These are phyloP conservation scores for Sardina pilchardus DNA, from an alignment of 2,113 vertebrate genomes.

Conservation along the genomic window DNA sequence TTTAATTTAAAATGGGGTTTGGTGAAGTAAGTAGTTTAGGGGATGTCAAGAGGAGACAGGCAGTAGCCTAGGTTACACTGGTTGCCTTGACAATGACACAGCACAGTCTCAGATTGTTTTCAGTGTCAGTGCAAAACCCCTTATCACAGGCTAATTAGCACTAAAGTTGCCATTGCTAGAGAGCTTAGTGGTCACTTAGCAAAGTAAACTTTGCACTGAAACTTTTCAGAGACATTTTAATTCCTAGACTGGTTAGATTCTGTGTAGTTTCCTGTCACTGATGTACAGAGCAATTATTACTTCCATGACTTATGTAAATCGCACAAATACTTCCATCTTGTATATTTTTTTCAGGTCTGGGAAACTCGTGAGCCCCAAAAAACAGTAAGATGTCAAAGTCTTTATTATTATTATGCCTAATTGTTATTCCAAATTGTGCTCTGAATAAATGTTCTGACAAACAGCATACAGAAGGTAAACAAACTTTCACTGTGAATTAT, in stretches of 20 bases:
- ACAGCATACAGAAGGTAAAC: neutral
- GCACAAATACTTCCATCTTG: neutral
- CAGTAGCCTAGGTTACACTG: neutral
- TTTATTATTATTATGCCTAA: neutral
- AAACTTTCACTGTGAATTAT: neutral
- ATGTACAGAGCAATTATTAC: neutral
- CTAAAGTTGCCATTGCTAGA: neutral
- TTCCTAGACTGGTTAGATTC: neutral
- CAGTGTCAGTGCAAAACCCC: neutral
- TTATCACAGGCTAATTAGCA: neutral
- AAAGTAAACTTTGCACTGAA: neutral
- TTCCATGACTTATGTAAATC: neutral
- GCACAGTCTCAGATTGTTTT: neutral
- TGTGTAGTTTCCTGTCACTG: neutral
- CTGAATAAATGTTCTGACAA: neutral
- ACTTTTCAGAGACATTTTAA: neutral
- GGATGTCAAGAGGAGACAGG: neutral
- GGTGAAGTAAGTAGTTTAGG: neutral
- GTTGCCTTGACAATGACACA: neutral
- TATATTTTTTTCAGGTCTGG: neutral
- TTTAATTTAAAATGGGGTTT: neutral
- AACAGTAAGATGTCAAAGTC: neutral
- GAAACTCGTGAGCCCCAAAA: neutral
- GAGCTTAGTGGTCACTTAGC: neutral
- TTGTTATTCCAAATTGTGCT: neutral